A percentile compares a stretch with the other conserved stretches of the same genome.
These are phyloP conservation scores for Anarrhichthys ocellatus DNA, from an alignment of 2,113 vertebrate species.

Conservation along the genomic window DNA sequence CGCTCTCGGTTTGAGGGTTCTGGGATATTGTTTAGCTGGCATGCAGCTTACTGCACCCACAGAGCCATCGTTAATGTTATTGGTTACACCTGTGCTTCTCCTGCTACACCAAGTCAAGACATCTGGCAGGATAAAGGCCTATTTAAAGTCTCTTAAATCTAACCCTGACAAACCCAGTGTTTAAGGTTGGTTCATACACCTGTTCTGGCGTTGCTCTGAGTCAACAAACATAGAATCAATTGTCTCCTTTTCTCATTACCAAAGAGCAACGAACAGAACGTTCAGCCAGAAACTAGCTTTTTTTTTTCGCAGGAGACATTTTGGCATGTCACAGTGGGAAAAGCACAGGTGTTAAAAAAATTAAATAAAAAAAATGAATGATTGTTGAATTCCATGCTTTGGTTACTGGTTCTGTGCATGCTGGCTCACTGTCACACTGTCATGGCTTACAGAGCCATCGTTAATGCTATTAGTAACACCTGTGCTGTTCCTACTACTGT, in stretches of 20 bases:
- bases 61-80: constrained; percentile 8
- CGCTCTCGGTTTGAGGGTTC: background rate
- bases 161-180: background rate
- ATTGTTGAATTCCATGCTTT: background rate
- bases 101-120: background rate
- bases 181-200: constrained; percentile 3
- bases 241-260: background rate
- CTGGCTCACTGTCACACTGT: background rate
- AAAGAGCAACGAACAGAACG: background rate
- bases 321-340: background rate
- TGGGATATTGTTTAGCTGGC: background rate
- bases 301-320: background rate
- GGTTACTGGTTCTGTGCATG: background rate
- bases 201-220: background rate
- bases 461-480: constrained; percentile 1
- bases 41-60: background rate
- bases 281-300: background rate
- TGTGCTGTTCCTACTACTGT: background rate
- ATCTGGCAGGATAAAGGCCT: background rate
- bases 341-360: background rate
- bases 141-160: constrained; percentile 2
- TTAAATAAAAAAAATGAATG: background rate
- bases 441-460: background rate
- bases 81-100: constrained; percentile 12
- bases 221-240: background rate